Conservation (phyloP, 2,797 vertebrate species). For the Cynopterus sphinx region DNA sequence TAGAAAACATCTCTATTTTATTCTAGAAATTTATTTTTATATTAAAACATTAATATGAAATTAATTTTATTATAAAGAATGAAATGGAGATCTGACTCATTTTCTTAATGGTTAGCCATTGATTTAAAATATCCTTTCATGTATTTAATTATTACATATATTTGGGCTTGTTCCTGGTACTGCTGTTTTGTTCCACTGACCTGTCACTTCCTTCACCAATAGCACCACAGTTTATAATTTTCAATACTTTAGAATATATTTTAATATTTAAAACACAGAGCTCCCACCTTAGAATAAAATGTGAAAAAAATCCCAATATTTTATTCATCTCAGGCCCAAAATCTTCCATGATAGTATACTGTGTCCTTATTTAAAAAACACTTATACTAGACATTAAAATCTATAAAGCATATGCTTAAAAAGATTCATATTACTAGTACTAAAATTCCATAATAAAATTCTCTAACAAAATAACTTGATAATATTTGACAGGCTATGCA, state of each 20-base stretch:
- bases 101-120: neutral
- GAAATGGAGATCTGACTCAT: neutral
- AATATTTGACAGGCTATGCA: neutral
- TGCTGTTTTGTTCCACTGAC: neutral
- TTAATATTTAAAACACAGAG: conserved; percentile 12
- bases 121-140: neutral
- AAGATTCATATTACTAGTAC: neutral
- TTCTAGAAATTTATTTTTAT: conserved; percentile 31
- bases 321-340: neutral
- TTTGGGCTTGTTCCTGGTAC: neutral
- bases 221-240: neutral
- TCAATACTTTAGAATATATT: conserved; percentile 6
- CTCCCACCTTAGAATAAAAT: neutral
- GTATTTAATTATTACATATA: neutral
- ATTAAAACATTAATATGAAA: neutral
- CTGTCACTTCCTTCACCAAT: neutral
- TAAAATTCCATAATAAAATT: neutral
- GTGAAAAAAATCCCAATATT: neutral
- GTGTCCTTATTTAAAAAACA: neutral
- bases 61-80: conserved; percentile 1
- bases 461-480: neutral
- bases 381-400: neutral
- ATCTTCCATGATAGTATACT: neutral
- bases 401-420: neutral
- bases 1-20: neutral